Evolutionary conservation across 1,140 invertebrate genomes (phyloP), one percentile per base, ranked within the genome.

Genomic region (Cataglyphis hispanica): DNA sequence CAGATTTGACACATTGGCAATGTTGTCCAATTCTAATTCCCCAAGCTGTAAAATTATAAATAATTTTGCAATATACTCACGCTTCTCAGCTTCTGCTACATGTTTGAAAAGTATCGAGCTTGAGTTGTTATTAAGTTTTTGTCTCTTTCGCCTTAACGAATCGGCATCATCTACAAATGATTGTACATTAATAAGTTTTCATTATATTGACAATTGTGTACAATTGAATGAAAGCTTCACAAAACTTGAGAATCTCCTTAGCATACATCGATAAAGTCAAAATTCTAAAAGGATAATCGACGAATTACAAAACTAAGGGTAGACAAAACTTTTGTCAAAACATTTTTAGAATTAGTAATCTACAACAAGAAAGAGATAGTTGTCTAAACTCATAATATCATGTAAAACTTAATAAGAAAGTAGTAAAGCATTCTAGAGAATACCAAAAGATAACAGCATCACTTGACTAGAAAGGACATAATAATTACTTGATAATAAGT

Each of bases 111-210:
- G 91, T 95, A 95, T 93, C 85, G 93, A 75, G 76, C 93, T 95
- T 85, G 95, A 93, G 91, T 95, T 95, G 91, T 96, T 95, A 93
- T 94, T 95, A 95, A 95, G 95, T 94, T 96, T 96, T 95, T 96
- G 95, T 88, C 88, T 83, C 85, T 92, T 92, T 92, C 91, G 92
- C 86, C 84, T 89, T 89, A 91, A 89, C 37, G 87, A 86, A 90
- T 88, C 90, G 76, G 85, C 84, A 91, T 91, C 91, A 89, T 92
- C 90, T 91, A 92, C 60, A 91, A 90, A 89, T 87, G 70, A 85
- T 87, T 76, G 84, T 63, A 86, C 37, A 89, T 90, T 91, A 89
- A 89, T 63, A 10, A 75, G 37, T 8, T n/a, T 87, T 75, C 27
- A 50, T 58, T 69, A 85, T 16, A 31, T 43, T 77, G 85, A 67